A percentile compares a stretch with the other conserved stretches of the same genome.
phyloP scores from a whole-genome alignment of 2,113 vertebrate species.

The Pangasianodon gigas region DNA sequence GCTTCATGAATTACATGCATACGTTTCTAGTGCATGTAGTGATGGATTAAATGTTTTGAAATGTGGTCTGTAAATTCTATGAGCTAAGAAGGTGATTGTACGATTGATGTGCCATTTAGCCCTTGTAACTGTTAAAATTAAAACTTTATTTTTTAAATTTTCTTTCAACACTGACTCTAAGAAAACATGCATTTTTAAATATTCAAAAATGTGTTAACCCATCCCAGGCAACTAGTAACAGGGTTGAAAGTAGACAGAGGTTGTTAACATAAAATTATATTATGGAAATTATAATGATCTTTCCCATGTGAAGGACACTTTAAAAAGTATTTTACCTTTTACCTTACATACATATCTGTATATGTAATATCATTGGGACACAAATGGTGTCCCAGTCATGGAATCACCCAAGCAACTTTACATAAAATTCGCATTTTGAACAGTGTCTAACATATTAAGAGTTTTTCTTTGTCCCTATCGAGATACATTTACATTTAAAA shows the following conservation, averaged over 20 bases:
- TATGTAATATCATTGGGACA: not conserved
- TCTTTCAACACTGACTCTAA: not conserved
- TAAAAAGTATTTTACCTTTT: not conserved
- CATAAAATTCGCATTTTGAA: not conserved
- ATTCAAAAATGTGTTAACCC: not conserved
- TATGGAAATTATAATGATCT: not conserved
- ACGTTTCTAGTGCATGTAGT: not conserved
- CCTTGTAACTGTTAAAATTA: not conserved
- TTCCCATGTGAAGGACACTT: not conserved
- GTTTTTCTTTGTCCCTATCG: not conserved
- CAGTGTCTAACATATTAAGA: not conserved
- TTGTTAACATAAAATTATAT: not conserved
- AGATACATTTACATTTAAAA: not conserved
- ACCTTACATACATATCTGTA: not conserved
- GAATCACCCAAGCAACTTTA: not conserved
- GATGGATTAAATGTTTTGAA: not conserved
- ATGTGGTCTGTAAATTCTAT: not conserved
- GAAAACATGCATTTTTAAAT: not conserved
- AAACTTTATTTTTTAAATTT: not conserved
- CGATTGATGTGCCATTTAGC: not conserved
- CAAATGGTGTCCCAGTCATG: not conserved
- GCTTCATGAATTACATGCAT: constrained; percentile 5
- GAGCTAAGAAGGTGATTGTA: not conserved
- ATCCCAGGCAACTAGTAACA: not conserved
- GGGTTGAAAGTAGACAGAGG: not conserved